Percentiles rank a stretch among this genome's conserved stretches.
These are phyloP conservation scores for Drosophila paramelanica DNA, from an alignment of 2,888 invertebrate genomes.

Conservation along the genomic window DNA sequence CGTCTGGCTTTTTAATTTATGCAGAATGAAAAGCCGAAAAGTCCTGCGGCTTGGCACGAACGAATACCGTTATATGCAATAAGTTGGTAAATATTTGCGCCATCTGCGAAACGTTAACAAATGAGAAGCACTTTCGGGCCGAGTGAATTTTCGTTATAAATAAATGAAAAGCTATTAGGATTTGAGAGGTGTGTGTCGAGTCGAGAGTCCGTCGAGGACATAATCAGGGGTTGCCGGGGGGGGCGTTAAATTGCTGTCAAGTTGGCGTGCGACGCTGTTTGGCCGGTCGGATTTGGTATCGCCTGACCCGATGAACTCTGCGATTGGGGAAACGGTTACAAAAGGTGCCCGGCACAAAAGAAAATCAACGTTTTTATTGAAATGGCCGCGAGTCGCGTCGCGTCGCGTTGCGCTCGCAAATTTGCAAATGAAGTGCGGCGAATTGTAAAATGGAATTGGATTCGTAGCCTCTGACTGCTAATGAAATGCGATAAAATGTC, in stretches of 20 bases:
- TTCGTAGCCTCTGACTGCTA: conserved; percentile 47
- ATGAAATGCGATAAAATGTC: conserved; percentile 73
- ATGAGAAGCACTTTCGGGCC: conserved; percentile 16
- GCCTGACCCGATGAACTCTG: conserved; percentile 29
- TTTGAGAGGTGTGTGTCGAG: conserved; percentile 24
- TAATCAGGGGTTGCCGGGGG: neutral
- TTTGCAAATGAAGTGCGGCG: conserved; percentile 66
- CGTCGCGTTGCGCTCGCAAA: conserved; percentile 38
- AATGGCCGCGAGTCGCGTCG: conserved; percentile 37
- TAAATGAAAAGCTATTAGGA: conserved; percentile 62
- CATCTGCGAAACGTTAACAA: conserved; percentile 36
- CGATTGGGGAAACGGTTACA: conserved; percentile 22
- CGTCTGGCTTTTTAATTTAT: conserved; percentile 49
- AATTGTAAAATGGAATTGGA: conserved; percentile 68
- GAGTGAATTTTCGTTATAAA: conserved; percentile 49
- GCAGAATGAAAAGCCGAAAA: conserved; percentile 39
- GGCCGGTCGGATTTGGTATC: conserved; percentile 2
- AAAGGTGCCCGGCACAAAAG: conserved; percentile 31
- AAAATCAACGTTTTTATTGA: conserved; percentile 41
- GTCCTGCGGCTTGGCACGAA: conserved; percentile 35
- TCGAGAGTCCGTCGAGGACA: too few species aligned
- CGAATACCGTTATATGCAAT: conserved; percentile 3
- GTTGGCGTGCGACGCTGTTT: conserved; percentile 22
- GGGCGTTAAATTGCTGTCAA: conserved; percentile 43
- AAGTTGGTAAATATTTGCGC: conserved; percentile 56